A percentile compares a stretch with the other conserved stretches of the same genome.
phyloP scores from a whole-genome alignment of 2,113 vertebrate species.

The Arizona elegans region DNA sequence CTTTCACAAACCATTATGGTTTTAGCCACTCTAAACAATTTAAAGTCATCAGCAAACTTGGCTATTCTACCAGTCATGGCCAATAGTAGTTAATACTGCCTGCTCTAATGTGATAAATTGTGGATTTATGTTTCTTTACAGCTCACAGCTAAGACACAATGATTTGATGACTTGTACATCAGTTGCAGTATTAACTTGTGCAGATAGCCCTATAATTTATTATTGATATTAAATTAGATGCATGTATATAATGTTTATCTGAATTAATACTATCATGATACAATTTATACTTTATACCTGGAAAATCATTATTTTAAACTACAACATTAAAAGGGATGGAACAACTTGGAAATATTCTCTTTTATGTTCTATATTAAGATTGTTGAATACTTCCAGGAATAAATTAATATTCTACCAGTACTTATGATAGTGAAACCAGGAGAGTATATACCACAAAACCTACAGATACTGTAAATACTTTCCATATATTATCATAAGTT shows the following conservation, averaged over 20 bases:
- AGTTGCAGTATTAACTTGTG: not conserved
- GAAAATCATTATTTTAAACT: not conserved
- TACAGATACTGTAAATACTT: not conserved
- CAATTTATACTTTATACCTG: not conserved
- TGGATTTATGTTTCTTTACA: not conserved
- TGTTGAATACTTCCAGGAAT: not conserved
- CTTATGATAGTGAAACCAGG: not conserved
- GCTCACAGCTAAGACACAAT: not conserved
- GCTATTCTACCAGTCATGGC: not conserved
- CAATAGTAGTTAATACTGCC: not conserved
- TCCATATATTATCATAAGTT: not conserved
- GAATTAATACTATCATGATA: not conserved
- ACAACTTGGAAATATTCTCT: not conserved
- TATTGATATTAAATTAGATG: not conserved
- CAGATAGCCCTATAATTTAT: not conserved
- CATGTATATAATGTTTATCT: not conserved
- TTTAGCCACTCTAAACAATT: not conserved
- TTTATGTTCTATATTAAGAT: not conserved
- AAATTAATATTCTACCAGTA: not conserved
- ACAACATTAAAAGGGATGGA: not conserved
- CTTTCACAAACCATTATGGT: not conserved
- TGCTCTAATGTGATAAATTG: not conserved
- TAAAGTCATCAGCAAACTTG: not conserved
- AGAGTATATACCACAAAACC: not conserved
- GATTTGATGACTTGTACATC: not conserved